Evolutionary conservation across 1,140 invertebrate species (phyloP).

Genomic region (Dryas iulia): DNA sequence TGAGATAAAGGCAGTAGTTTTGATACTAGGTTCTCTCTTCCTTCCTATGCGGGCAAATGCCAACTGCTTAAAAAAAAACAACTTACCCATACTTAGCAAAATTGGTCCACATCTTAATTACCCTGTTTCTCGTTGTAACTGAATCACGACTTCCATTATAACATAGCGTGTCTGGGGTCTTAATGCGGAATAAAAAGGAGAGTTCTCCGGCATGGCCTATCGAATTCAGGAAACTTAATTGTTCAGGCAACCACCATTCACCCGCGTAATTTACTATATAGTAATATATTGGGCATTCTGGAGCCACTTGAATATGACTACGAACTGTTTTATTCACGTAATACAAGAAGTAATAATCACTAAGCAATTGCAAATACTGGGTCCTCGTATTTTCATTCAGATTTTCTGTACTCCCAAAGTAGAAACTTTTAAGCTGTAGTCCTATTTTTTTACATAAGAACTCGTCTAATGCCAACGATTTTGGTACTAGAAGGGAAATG

Average conservation of each 20-base stretch:
- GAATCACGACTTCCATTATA: constrained; percentile 60
- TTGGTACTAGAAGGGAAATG: constrained; percentile 50
- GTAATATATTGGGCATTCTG: constrained; percentile 59
- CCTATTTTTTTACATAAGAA: constrained; percentile 48
- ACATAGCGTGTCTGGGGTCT: constrained; percentile 25
- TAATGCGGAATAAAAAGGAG: constrained; percentile 58
- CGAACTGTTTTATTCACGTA: constrained; percentile 62
- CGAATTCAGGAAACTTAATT: constrained; percentile 49
- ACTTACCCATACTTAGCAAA: constrained; percentile 70
- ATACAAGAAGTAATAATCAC: constrained; percentile 65
- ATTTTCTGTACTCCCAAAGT: constrained; percentile 46
- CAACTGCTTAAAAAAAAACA: no score
- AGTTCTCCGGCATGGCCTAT: constrained; percentile 55
- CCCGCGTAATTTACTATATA: constrained; percentile 63
- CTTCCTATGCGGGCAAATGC: no score
- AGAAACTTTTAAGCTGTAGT: constrained; percentile 58
- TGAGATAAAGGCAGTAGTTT: no score
- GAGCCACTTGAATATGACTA: constrained; percentile 47
- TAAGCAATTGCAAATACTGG: constrained; percentile 61
- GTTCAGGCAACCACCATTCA: constrained; percentile 55
- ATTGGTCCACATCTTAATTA: constrained; percentile 73
- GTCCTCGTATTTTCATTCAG: constrained; percentile 47
- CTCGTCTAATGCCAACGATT: constrained; percentile 42
- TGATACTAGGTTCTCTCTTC: no score
- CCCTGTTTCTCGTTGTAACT: constrained; percentile 52